Evolutionary conservation across 2,888 invertebrate genomes (phyloP), one percentile per base, ranked within the genome.

Genomic region (Oligia latruncula): DNA sequence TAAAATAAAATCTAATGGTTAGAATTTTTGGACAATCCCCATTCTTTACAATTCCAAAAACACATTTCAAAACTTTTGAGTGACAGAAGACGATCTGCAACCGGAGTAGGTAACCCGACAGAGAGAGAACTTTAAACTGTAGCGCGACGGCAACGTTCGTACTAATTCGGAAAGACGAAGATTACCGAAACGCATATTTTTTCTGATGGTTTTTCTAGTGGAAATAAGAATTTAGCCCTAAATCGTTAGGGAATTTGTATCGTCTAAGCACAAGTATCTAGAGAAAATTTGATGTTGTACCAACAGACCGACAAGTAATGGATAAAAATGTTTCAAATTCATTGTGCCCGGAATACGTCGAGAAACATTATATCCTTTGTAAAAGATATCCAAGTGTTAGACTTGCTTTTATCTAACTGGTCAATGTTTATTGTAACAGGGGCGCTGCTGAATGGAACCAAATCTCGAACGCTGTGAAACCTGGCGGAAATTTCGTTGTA

Each of bases 401-500:
- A 17, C 40, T 79, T 58, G 8, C 1, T 49, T 58, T 29, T 81
- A 55, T 64, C 20, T 72, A 64, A 66, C 9, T 29, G 40, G 1
- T 60, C 0, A 43, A 60, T 55, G 1, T 49, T 73, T 58, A 66
- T 73, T 70, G 11, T 35, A 92, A 58, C 91, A 98, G 98, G 94
- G 98, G 98, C 84, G 98, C 98, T 94, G 97, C 97, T 77, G 99
- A 99, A 97, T 99, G 99, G 99, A 99, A 98, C 93, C 99, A 99
- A 96, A 99, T 99, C 76, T 99, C 99, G 17, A 99, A 99, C 94
- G 99, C 99, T 93, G 99, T 99, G 1, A 99, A 99, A 95, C 98
- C 99, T 17, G 98, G 98, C 80, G 98, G 98, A 86, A 99, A 99
- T 95, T 99, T 99, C 92, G 98, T 99, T 29, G 98, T 99, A 15